Percentiles rank a stretch among this genome's conserved stretches.
Conservation (phyloP, 2,797 vertebrate genomes). For the Enoplosus armatus region DNA sequence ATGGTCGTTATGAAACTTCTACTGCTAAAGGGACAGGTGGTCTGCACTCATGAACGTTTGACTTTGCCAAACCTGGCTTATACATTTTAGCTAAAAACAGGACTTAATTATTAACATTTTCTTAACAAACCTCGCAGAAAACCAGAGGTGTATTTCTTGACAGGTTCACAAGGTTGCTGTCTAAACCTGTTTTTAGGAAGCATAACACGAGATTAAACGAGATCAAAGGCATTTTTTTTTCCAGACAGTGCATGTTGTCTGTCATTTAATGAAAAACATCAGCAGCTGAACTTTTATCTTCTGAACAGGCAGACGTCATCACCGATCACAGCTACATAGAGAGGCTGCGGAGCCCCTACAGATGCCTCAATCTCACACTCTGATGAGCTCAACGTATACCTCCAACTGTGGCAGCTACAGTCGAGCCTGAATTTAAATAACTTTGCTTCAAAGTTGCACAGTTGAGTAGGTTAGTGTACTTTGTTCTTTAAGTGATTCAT, state of each 20-base stretch:
- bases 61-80: not conserved
- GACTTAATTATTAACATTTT: constrained; percentile 15
- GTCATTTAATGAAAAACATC: constrained; percentile 65
- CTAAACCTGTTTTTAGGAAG: constrained; percentile 25
- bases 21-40: constrained; percentile 1
- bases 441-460: constrained; percentile 17
- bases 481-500: constrained; percentile 33
- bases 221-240: constrained; percentile 46
- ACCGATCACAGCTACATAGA: constrained; percentile 55
- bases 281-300: constrained; percentile 53
- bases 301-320: constrained; percentile 46
- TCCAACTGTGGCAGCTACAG: constrained; percentile 24
- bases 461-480: constrained; percentile 14
- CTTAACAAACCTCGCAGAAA: not conserved
- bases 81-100: not conserved
- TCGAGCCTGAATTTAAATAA: constrained; percentile 28
- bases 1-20: constrained; percentile 11
- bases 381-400: constrained; percentile 26
- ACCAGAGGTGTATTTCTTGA: constrained; percentile 1
- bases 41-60: not conserved
- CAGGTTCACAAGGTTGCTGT: constrained; percentile 40
- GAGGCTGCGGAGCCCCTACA: constrained; percentile 31
- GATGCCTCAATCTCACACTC: constrained; percentile 42
- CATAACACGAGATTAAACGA: constrained; percentile 23
- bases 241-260: constrained; percentile 46